Evolutionary conservation across 2,888 invertebrate genomes (phyloP).

Genomic region (Sceliomorpha sp.): DNA sequence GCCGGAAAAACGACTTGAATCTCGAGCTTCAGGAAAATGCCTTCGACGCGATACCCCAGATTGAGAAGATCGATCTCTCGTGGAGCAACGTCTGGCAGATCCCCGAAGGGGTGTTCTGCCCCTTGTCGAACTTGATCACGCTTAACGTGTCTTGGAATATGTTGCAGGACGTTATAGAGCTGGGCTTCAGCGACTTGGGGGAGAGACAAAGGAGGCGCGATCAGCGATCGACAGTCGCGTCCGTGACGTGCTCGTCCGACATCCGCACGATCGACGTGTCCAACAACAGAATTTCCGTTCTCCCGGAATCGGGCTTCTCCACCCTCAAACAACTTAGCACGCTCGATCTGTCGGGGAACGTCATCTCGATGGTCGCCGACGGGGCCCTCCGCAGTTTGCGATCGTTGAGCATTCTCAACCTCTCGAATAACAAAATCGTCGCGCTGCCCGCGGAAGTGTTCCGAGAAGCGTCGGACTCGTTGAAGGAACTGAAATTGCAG

Average conservation of each 20-base stretch:
- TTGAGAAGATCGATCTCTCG: constrained; percentile 92
- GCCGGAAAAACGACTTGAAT: constrained; percentile 82
- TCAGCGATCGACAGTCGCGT: constrained; percentile 60
- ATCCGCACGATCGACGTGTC: constrained; percentile 92
- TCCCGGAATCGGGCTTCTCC: constrained; percentile 92
- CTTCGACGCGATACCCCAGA: constrained; percentile 88
- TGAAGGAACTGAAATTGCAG: constrained; percentile 94
- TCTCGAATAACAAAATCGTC: constrained; percentile 94
- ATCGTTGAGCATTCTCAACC: constrained; percentile 90
- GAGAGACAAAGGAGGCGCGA: constrained; percentile 73
- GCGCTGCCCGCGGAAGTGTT: constrained; percentile 93
- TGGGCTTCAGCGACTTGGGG: constrained; percentile 88
- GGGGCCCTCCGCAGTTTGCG: constrained; percentile 90
- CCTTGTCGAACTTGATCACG: constrained; percentile 88
- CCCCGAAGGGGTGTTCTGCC: constrained; percentile 92
- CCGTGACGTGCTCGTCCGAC: constrained; percentile 86
- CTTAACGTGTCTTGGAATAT: constrained; percentile 94
- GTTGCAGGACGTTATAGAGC: constrained; percentile 92
- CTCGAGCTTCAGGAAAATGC: constrained; percentile 90
- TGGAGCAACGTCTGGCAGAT: constrained; percentile 95
- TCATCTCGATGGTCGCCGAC: constrained; percentile 93
- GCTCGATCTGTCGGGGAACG: constrained; percentile 92
- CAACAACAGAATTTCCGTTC: constrained; percentile 90
- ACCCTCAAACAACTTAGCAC: constrained; percentile 88
- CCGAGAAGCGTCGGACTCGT: constrained; percentile 87